phyloP scores from a whole-genome alignment of 2,797 vertebrate genomes.

The Sebastes hubbsi region DNA sequence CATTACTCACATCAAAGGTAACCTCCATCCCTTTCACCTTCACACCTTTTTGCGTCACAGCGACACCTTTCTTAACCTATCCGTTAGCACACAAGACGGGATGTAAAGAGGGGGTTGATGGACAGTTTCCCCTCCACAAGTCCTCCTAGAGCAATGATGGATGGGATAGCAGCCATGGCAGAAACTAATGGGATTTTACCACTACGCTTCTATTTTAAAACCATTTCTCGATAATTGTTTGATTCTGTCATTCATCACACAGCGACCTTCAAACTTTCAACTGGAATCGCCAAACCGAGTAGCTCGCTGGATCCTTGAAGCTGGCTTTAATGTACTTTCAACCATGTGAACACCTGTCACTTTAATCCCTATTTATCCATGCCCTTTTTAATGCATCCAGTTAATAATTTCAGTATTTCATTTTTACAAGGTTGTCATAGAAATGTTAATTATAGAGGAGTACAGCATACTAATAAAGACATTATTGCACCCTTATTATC shows the following conservation, averaged over 20 bases:
- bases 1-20: conserved; percentile 49
- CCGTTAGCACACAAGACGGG: conserved; percentile 8
- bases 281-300: conserved; percentile 6
- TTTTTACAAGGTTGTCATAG: background rate
- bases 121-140: conserved; percentile 16
- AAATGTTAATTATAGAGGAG: background rate
- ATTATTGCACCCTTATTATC: background rate
- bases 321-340: conserved; percentile 1
- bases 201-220: conserved; percentile 48
- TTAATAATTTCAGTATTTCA: background rate
- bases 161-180: conserved; percentile 43
- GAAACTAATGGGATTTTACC: conserved; percentile 58
- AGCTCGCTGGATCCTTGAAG: background rate
- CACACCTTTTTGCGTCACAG: background rate
- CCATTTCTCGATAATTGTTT: conserved; percentile 51
- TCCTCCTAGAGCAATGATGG: conserved; percentile 44
- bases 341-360: conserved; percentile 12
- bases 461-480: background rate
- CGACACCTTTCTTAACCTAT: background rate
- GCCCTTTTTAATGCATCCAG: background rate
- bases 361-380: background rate
- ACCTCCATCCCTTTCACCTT: conserved; percentile 20
- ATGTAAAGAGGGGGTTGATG: conserved; percentile 35
- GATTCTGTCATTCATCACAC: conserved; percentile 58
- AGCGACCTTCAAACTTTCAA: conserved; percentile 45